These are phyloP conservation scores for Aulostomus chinensis DNA, from an alignment of 2,797 vertebrate genomes.

Conservation along the genomic window DNA sequence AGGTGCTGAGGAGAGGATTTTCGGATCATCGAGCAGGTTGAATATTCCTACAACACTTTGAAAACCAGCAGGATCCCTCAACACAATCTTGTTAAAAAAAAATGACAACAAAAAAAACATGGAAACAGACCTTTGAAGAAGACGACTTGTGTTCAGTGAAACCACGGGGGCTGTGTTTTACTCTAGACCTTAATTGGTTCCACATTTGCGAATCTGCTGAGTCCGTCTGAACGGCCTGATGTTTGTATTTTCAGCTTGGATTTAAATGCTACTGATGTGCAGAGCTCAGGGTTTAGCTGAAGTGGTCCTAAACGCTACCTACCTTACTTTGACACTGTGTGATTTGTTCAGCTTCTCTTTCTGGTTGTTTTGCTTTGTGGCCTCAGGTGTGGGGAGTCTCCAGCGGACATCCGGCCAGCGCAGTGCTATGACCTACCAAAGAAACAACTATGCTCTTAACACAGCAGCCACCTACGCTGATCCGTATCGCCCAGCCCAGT, in stretches of 20 bases:
- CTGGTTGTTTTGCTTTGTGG: slow-evolving; percentile 15
- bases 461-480: slow-evolving; percentile 87
- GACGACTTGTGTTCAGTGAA: slow-evolving; percentile 48
- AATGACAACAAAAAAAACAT: slow-evolving; percentile 53
- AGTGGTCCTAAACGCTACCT: slow-evolving; percentile 33
- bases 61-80: slow-evolving; percentile 48
- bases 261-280: slow-evolving; percentile 19
- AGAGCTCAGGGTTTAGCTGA: slow-evolving; percentile 23
- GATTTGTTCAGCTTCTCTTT: slow-evolving; percentile 5
- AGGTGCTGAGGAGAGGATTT: slow-evolving; percentile 41
- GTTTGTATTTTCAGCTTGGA: slow-evolving; percentile 56
- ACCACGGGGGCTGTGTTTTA: slow-evolving; percentile 61
- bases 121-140: slow-evolving; percentile 60
- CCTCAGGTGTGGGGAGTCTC: slow-evolving; percentile 90
- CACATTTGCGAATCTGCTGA: slow-evolving; percentile 67
- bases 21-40: slow-evolving; percentile 41
- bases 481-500: slow-evolving; percentile 85
- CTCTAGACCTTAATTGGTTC: slow-evolving; percentile 65
- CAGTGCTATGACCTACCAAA: slow-evolving; percentile 94
- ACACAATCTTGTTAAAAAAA: slow-evolving; percentile 56
- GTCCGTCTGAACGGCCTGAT: slow-evolving; percentile 58
- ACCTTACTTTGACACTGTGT: slow-evolving; percentile 18
- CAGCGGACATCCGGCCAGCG: slow-evolving; percentile 94
- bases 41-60: slow-evolving; percentile 36
- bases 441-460: slow-evolving; percentile 89